A percentile compares a stretch with the other conserved stretches of the same genome.
These are phyloP conservation scores for Plumapathes pennacea DNA, from an alignment of 92 coral and sea anemone species.

Conservation along the genomic window DNA sequence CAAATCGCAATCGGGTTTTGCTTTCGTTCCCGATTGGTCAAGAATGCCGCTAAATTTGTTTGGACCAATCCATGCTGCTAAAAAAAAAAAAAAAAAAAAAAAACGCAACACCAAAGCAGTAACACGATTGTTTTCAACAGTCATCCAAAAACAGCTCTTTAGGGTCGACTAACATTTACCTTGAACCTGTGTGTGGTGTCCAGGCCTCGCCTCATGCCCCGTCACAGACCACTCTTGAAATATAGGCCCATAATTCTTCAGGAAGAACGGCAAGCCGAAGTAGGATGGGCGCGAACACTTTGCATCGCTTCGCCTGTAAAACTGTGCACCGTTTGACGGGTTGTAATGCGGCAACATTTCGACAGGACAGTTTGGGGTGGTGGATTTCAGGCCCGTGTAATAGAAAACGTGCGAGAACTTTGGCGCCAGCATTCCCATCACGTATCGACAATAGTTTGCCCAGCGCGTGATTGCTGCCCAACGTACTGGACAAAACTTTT, in stretches of 20 bases:
- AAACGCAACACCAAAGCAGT: too few species aligned
- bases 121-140: too few species aligned
- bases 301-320: slow-evolving; percentile 31
- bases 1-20: too few species aligned
- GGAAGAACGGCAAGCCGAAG: slow-evolving; percentile 88
- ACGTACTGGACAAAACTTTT: slow-evolving; percentile 69
- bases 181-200: slow-evolving; percentile 92
- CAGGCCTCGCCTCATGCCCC: slow-evolving; percentile 91
- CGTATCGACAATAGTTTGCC: slow-evolving; percentile 63
- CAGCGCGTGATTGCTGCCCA: slow-evolving; percentile 74
- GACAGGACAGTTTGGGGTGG: slow-evolving; percentile 90
- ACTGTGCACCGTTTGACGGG: slow-evolving; percentile 95
- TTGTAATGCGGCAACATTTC: slow-evolving; percentile 90
- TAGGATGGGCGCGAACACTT: slow-evolving; percentile 50
- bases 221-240: slow-evolving; percentile 97
- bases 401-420: slow-evolving; percentile 72
- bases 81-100: too few species aligned
- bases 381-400: slow-evolving; percentile 71
- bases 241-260: slow-evolving; percentile 77
- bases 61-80: too few species aligned
- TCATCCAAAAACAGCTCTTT: too few species aligned
- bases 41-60: too few species aligned
- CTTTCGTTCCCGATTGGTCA: too few species aligned
- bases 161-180: slow-evolving; percentile 46
- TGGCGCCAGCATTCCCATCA: slow-evolving; percentile 88